Conservation (phyloP, 2,113 vertebrate genomes). For the Globicephala melas region DNA sequence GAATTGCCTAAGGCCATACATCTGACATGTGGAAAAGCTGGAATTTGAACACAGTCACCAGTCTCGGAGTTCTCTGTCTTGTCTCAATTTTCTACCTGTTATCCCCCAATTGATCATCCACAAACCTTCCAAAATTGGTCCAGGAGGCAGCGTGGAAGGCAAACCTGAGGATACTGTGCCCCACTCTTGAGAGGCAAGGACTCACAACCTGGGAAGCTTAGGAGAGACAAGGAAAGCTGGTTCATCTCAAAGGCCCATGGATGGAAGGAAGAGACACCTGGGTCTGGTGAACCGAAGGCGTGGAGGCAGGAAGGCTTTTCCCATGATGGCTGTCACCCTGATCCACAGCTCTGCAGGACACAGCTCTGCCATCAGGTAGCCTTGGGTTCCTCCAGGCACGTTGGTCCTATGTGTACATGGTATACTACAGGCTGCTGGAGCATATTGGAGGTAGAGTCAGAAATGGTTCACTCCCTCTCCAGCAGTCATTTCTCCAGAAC, state of each 20-base stretch:
- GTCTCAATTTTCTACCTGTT: background rate
- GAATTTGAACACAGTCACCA: background rate
- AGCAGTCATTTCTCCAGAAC: background rate
- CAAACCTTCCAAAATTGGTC: background rate
- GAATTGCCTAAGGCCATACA: background rate
- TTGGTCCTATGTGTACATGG: fast-evolving
- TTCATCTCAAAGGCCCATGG: background rate
- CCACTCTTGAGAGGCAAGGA: background rate
- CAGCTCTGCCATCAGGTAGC: too few relatives aligned
- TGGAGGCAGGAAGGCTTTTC: background rate
- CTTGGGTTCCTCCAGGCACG: background rate
- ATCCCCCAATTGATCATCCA: background rate
- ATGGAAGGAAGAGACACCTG: background rate
- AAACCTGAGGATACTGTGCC: background rate
- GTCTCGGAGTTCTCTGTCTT: background rate
- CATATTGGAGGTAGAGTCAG: background rate
- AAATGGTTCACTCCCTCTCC: background rate
- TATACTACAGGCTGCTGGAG: fast-evolving
- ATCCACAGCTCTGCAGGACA: background rate
- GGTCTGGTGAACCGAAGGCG: fast-evolving
- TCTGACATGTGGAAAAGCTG: background rate
- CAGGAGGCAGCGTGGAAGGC: background rate
- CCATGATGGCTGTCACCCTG: background rate
- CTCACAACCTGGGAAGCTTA: background rate
- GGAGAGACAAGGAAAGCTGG: background rate